Evolutionary conservation across 2,888 invertebrate genomes (phyloP), one percentile per base, ranked within the genome.

Genomic region (Drosophila koepferae): DNA sequence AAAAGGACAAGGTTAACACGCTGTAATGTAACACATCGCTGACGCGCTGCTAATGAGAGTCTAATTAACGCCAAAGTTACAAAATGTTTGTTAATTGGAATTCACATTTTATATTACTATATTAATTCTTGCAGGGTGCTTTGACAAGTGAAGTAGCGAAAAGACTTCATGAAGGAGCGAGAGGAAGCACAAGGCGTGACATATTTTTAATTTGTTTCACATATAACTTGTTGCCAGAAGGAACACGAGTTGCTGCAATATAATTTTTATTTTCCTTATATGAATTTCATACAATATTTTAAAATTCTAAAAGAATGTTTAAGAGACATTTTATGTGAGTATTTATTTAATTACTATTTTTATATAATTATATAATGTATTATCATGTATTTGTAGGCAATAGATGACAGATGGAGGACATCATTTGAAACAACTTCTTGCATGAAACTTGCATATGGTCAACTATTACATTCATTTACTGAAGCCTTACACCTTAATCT

Each of bases 11-110:
- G 77, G 61, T 72, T 69, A 64, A 49, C 49, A 38, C 43, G 43
- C 34, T 31, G 63, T 23, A 71, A 80, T 73, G 78, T 64, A 66
- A 80, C 86, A 86, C 84, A 77, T 83, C 84, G 89, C 63, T 75
- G 81, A 67, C 43, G 51, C 63, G 63, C 67, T 53, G 53, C 74
- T 89, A 87, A 86, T 70, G 75, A 60, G 53, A 62, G 59, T 54
- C 85, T 83, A 89, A 89, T 83, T 89, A 89, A 75, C 63, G 60
- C 12, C 62, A 79, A 70, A 71, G 55, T 66, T 58, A 54, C 67
- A 88, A 82, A 88, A 74, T 78, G 82, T 67, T 71, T 86, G 69
- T 69, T 84, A 86, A 83, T 78, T 86, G 67, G 66, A 69, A 58
- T 16, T 60, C 18, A 14, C 12, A 10, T 40, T 14, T 60, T 40